Evolutionary conservation across 2,888 invertebrate species (phyloP).

Genomic region (Rhopalosiphum nymphaeae): DNA sequence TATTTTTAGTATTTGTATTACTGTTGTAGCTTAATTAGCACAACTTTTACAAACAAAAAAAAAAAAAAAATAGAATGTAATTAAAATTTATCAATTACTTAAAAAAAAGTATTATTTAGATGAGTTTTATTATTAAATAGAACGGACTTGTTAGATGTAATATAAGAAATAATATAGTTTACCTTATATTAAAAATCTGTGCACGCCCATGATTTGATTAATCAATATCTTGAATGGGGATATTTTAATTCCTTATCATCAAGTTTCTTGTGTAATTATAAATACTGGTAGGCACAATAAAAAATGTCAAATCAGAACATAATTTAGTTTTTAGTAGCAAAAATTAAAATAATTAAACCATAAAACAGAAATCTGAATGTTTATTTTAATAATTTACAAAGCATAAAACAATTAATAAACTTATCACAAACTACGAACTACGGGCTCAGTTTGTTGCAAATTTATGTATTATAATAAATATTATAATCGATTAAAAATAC

Average conservation of each 20-base stretch:
- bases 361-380: slow-evolving; percentile 32
- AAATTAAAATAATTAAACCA: slow-evolving; percentile 60
- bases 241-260: slow-evolving; percentile 31
- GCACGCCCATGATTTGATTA: not conserved
- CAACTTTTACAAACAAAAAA: too few relatives aligned
- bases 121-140: not conserved
- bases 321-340: slow-evolving; percentile 49
- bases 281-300: slow-evolving; percentile 2
- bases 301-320: slow-evolving; percentile 38
- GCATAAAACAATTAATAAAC: slow-evolving; percentile 30
- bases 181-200: not conserved
- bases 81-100: not conserved
- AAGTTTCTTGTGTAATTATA: not conserved
- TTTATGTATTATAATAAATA: slow-evolving; percentile 3
- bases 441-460: not conserved
- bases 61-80: not conserved
- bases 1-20: not conserved
- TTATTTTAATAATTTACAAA: slow-evolving; percentile 45
- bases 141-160: not conserved
- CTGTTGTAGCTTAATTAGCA: not conserved
- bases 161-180: not conserved
- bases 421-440: slow-evolving; percentile 40
- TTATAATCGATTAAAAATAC: slow-evolving; percentile 24
- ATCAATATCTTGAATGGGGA: slow-evolving; percentile 10
- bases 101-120: not conserved